These are phyloP conservation scores for Megalops cyprinoides DNA, from an alignment of 2,797 vertebrate species.

Conservation along the genomic window DNA sequence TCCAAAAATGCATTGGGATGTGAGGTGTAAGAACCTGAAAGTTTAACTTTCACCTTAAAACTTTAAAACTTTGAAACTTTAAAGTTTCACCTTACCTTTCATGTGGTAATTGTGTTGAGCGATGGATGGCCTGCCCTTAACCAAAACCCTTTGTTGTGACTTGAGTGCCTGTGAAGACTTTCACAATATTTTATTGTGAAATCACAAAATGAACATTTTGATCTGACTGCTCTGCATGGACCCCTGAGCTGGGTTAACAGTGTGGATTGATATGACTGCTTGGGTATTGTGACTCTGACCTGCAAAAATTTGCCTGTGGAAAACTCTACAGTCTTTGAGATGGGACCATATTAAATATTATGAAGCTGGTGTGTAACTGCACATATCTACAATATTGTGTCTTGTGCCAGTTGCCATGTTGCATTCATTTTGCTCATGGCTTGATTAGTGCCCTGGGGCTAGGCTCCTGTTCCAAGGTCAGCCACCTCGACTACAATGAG, in stretches of 20 bases:
- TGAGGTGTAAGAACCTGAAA: neutral
- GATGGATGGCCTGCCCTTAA: slow-evolving; percentile 10
- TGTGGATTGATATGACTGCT: neutral
- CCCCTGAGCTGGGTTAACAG: neutral
- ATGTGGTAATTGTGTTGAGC: slow-evolving; percentile 12
- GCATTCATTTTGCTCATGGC: too few species aligned
- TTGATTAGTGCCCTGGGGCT: too few species aligned
- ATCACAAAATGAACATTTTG: neutral
- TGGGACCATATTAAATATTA: neutral
- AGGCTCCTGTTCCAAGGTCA: neutral
- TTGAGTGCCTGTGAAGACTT: too few species aligned
- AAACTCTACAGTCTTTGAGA: neutral
- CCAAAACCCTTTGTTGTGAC: neutral
- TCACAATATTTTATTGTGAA: neutral
- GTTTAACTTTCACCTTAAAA: too few species aligned
- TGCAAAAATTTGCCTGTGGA: neutral
- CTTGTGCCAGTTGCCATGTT: too few species aligned
- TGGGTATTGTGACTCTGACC: neutral
- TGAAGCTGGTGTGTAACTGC: neutral
- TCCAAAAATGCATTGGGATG: neutral
- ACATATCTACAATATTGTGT: neutral
- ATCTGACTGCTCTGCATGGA: neutral
- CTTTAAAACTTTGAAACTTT: too few species aligned
- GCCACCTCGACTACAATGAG: too few species aligned
- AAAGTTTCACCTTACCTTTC: neutral